phyloP scores from a whole-genome alignment of 2,888 invertebrate genomes.

The Pseudolycoriella hygida region DNA sequence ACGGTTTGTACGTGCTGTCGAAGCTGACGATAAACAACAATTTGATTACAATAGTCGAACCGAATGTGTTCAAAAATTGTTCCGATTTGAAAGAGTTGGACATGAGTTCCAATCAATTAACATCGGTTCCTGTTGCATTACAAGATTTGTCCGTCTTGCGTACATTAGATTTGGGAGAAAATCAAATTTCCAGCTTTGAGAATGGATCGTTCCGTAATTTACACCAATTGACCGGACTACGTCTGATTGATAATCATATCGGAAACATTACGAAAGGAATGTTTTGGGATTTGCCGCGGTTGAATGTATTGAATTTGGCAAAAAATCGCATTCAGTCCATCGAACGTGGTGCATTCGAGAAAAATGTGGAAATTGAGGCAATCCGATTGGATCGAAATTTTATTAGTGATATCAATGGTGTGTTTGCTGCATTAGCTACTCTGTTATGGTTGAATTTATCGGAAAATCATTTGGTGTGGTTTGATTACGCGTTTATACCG shows the following conservation, averaged over 20 bases:
- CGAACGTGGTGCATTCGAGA: slow-evolving; percentile 66
- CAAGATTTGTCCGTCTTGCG: slow-evolving; percentile 67
- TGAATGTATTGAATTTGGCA: slow-evolving; percentile 75
- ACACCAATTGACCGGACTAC: slow-evolving; percentile 68
- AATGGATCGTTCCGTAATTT: slow-evolving; percentile 75
- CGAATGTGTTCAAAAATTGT: slow-evolving; percentile 71
- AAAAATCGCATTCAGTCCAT: slow-evolving; percentile 77
- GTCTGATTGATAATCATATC: slow-evolving; percentile 79
- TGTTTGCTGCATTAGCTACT: slow-evolving; percentile 69
- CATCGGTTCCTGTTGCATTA: slow-evolving; percentile 65
- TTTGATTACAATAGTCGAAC: slow-evolving; percentile 58
- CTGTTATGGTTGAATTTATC: slow-evolving; percentile 76
- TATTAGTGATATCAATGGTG: slow-evolving; percentile 75
- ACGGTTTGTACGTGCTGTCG: slow-evolving; percentile 65
- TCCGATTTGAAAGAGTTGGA: slow-evolving; percentile 77
- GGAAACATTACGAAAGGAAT: slow-evolving; percentile 69
- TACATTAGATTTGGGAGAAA: slow-evolving; percentile 81
- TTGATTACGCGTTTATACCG: slow-evolving; percentile 84
- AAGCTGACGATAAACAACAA: slow-evolving; percentile 76
- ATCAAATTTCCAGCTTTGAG: slow-evolving; percentile 65
- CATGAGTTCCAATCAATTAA: slow-evolving; percentile 69
- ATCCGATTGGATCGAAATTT: slow-evolving; percentile 78
- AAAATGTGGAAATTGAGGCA: slow-evolving; percentile 66
- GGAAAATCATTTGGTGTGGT: slow-evolving; percentile 82
- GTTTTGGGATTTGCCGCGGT: slow-evolving; percentile 69